These are phyloP conservation scores for Contarinia nasturtii DNA, from an alignment of 1,140 invertebrate species.

Conservation along the genomic window DNA sequence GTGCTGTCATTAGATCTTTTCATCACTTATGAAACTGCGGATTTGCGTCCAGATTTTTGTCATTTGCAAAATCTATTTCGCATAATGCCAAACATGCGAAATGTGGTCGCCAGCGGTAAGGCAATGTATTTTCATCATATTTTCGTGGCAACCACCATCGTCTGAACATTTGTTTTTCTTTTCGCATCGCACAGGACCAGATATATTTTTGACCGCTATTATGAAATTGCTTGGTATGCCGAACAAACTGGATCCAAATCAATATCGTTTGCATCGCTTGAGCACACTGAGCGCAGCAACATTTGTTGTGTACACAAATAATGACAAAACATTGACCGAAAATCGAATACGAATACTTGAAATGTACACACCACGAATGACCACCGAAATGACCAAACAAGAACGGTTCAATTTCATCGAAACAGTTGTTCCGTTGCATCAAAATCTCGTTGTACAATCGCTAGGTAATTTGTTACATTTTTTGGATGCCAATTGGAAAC, in stretches of 20 bases:
- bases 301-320: background rate
- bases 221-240: background rate
- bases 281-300: background rate
- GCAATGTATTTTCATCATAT: too few species aligned
- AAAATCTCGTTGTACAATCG: background rate
- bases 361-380: background rate
- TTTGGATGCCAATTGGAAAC: background rate
- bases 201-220: background rate
- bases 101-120: background rate
- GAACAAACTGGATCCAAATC: background rate
- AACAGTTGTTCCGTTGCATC: background rate
- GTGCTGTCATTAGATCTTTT: background rate
- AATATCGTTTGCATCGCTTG: background rate
- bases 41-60: background rate
- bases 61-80: background rate
- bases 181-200: conserved; percentile 26
- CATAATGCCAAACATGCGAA: background rate
- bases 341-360: background rate
- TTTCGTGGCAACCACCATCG: too few species aligned
- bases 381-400: too few species aligned
- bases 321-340: background rate
- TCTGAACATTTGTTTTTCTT: too few species aligned
- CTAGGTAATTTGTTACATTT: background rate
- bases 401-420: background rate
- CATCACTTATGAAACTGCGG: background rate